These are phyloP conservation scores for Istiophorus platypterus DNA, from an alignment of 2,113 vertebrate genomes.

Conservation along the genomic window DNA sequence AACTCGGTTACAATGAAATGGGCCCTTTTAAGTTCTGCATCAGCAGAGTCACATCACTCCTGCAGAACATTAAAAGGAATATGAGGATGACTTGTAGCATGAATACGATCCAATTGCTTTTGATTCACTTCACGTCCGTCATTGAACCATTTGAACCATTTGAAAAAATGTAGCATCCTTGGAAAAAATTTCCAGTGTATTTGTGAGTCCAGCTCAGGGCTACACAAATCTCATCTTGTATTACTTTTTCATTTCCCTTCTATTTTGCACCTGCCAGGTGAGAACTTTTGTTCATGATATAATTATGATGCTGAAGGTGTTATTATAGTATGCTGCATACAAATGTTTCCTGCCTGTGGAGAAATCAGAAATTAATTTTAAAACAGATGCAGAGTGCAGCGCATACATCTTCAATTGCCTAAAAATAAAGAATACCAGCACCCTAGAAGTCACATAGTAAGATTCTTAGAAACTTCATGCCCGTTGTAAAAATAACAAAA, in stretches of 20 bases:
- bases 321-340: slow-evolving; percentile 25
- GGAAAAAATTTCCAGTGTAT: slow-evolving; percentile 36
- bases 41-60: slow-evolving; percentile 32
- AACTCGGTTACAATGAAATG: slow-evolving; percentile 64
- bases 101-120: slow-evolving; percentile 39
- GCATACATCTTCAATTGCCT: not conserved
- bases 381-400: not conserved
- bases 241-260: slow-evolving; percentile 33
- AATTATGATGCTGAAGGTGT: slow-evolving; percentile 33
- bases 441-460: not conserved
- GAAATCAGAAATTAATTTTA: not conserved
- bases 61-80: slow-evolving; percentile 44
- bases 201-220: slow-evolving; percentile 48
- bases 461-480: not conserved
- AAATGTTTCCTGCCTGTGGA: not conserved
- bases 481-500: not conserved
- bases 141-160: slow-evolving; percentile 20
- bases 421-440: not conserved
- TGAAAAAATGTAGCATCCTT: slow-evolving; percentile 37
- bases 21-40: slow-evolving; percentile 55
- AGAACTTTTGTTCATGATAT: slow-evolving; percentile 20
- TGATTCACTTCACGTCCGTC: slow-evolving; percentile 55
- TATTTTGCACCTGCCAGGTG: slow-evolving; percentile 43
- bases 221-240: slow-evolving; percentile 37
- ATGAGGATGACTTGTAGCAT: slow-evolving; percentile 6